Evolutionary conservation across 2,888 invertebrate genomes (phyloP), one percentile per base, ranked within the genome.

Genomic region (Megaustenia siamemsis): DNA sequence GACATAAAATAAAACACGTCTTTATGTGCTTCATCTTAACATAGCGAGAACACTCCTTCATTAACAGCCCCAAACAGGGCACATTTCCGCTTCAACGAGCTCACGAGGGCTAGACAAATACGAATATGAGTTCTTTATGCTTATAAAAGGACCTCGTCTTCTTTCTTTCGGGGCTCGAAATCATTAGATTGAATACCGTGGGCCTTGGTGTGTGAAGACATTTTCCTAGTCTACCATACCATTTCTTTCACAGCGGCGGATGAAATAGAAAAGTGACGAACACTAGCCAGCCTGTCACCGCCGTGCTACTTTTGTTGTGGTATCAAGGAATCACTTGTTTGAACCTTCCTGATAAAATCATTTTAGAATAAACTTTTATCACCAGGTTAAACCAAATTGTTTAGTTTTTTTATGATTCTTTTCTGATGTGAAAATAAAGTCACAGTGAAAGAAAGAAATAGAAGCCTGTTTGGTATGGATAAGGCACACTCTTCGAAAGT

Each of bases 21-120:
- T n/a, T 38, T 38, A 24, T 38, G n/a, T 49, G 8, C 43, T 78
- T 63, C 66, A 43, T 78, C 66, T 66, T 66, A 45, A 49, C 43
- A n/a, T 28, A n/a, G 38, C 53, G 32, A 73, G n/a, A 76, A 56
- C 35, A 28, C 77, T 45, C n/a, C 77, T 60, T n/a, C 60, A 38
- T 60, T n/a, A 60, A 60, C 38, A 77, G 77, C n/a, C 38, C 15
- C 10, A 77, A 77, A n/a, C 56, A 53, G 75, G n/a, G 38, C 32
- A 38, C n/a, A 38, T 78, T 78, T 66, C 63, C 78, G 78, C 78
- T 28, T 63, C 28, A 66, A 1, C n/a, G 60, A n/a, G n/a, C 60
- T 40, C 40, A 45, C 15, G 21, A 53, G 38, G 56, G 35, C 38
- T 60, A 43, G 18, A 35, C 43, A 43, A 43, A 43, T 28, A 66